Conservation (phyloP, 64 coral and sea anemone species). For the Pachyseris speciosa region DNA sequence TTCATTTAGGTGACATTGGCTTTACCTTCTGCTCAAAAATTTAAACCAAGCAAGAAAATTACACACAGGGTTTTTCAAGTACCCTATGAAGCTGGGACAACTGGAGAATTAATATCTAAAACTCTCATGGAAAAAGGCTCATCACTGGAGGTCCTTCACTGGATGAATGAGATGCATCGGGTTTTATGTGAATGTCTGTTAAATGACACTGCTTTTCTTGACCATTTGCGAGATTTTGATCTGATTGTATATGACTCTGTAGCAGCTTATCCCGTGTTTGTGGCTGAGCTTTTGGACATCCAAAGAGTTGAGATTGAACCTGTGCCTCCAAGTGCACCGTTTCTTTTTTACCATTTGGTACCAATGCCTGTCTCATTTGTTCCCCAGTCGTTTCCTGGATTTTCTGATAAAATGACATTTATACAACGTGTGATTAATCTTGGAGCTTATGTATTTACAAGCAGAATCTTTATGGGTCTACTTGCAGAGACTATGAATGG, state of each 20-base stretch:
- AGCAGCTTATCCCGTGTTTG: background rate
- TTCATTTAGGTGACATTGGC: background rate
- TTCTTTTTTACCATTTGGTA: background rate
- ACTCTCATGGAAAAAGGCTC: background rate
- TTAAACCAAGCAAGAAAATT: background rate
- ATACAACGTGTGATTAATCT: slow-evolving; percentile 58
- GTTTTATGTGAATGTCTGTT: slow-evolving; percentile 8
- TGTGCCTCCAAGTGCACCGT: background rate
- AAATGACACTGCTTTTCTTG: background rate
- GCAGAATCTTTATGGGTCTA: background rate
- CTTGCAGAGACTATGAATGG: background rate
- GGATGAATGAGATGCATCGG: background rate
- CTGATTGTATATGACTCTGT: slow-evolving; percentile 27
- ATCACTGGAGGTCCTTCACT: background rate
- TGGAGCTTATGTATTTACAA: background rate
- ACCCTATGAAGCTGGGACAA: background rate
- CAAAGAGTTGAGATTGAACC: slow-evolving; percentile 13
- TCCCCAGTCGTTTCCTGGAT: background rate
- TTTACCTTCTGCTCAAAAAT: background rate
- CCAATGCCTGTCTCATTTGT: slow-evolving; percentile 44
- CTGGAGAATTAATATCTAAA: background rate
- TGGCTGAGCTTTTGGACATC: slow-evolving; percentile 37
- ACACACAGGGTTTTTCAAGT: background rate
- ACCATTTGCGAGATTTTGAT: slow-evolving; percentile 32
- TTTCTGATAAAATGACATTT: slow-evolving; percentile 60